Evolutionary conservation across 30 jellyfish, hydroid and myxozoan genomes (phyloP), one percentile per base, ranked within the genome.

Genomic region (Catostylus mosaicus): DNA sequence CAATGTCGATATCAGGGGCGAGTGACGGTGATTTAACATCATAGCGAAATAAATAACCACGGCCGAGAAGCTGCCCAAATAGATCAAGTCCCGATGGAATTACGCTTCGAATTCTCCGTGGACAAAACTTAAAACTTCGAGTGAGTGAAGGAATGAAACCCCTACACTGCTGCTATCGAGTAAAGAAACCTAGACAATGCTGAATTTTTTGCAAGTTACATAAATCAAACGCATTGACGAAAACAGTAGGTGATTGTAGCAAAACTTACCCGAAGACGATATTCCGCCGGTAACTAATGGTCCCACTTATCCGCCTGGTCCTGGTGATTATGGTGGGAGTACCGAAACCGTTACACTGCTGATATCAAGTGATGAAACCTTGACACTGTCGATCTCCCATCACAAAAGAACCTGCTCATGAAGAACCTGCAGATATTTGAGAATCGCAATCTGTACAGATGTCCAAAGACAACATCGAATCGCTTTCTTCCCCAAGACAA

Each of bases 361-460:
- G 36, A 9, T 68, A 40, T 30, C 64, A 22, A 68, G 59, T 68
- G 79, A 26, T 31, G 92, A 70, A 82, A 52, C 92, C 85, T 67
- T 82, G 57, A 45, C 81, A 82, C 81, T 62, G 91, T 64, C 71
- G 91, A 67, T 80, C 73, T 51, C 77, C 67, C 80, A 66, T 65
- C 60, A 68, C 30, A 50, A 80, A 40, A 67, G 40, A 50, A 67
- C 80, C 80, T 74, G 77, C 38, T 52, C 75, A 24, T n/a, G 34
- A 40, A 73, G 38, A 23, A 82, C 92, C 92, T 82, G 92, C 79
- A 22, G 86, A 60, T 31, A 38, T 38, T 31, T 32, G 47, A 75
- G 62, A 45, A 31, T 37, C 46, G 45, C 50, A 40, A 22, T 45
- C 70, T 20, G n/a, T 67, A 46, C 89, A 78, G 81, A 78, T 63